Percentiles rank a stretch among this genome's conserved stretches.
These are phyloP conservation scores for Porphyrio hochstetteri DNA, from an alignment of 2,113 vertebrate genomes.

Conservation along the genomic window DNA sequence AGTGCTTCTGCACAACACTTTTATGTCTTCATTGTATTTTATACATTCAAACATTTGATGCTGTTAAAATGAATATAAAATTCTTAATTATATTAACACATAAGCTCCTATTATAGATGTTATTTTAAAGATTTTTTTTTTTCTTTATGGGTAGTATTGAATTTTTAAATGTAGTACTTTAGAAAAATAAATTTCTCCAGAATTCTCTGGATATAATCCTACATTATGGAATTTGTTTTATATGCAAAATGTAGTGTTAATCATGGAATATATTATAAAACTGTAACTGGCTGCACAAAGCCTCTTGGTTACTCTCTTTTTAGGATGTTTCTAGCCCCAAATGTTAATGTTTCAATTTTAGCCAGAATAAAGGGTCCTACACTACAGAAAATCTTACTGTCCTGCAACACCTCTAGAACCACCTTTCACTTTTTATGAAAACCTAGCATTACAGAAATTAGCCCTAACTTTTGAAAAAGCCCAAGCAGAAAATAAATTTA, in stretches of 20 bases:
- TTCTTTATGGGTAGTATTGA: neutral
- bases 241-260: neutral
- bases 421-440: neutral
- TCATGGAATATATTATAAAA: neutral
- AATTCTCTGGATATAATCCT: neutral
- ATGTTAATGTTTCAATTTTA: neutral
- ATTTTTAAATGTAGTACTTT: neutral
- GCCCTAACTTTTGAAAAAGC: neutral
- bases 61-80: neutral
- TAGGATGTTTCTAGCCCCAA: neutral
- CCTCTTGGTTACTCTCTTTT: neutral
- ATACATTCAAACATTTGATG: neutral
- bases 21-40: neutral
- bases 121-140: neutral
- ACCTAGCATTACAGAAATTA: accelerated
- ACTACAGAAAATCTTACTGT: neutral
- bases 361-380: neutral
- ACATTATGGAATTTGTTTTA: neutral
- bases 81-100: neutral
- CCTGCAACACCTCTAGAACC: neutral
- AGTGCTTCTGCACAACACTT: neutral
- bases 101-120: accelerated
- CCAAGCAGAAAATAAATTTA: neutral
- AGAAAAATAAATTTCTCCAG: neutral
- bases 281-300: neutral